Percentiles rank a stretch among this genome's conserved stretches.
These are phyloP conservation scores for Muschampia plurimacula DNA, from an alignment of 2,888 invertebrate species.

Conservation along the genomic window DNA sequence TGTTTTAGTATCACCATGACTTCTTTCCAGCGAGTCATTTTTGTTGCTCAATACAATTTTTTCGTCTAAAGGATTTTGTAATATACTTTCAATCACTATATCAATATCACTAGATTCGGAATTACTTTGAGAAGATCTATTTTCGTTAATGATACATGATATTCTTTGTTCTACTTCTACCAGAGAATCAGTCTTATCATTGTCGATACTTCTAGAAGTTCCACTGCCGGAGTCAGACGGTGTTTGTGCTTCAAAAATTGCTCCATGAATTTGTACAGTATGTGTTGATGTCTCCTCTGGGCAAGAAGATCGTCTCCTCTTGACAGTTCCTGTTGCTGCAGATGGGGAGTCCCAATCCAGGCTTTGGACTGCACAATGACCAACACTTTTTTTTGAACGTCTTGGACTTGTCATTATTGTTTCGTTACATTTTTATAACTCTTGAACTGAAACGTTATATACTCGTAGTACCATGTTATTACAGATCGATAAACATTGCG, in stretches of 20 bases:
- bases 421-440: conserved; percentile 63
- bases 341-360: conserved; percentile 91
- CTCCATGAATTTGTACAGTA: conserved; percentile 57
- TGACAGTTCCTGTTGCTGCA: conserved; percentile 89
- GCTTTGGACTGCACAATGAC: conserved; percentile 69
- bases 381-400: conserved; percentile 76
- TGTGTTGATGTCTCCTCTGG: conserved; percentile 67
- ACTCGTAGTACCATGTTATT: conserved; percentile 7
- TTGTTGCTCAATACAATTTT: conserved; percentile 55
- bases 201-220: conserved; percentile 70
- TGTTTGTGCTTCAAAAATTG: conserved; percentile 72
- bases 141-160: conserved; percentile 79
- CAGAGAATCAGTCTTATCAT: conserved; percentile 71
- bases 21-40: conserved; percentile 61
- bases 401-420: conserved; percentile 82
- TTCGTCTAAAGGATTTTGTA: conserved; percentile 62
- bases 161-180: conserved; percentile 80
- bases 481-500: conserved; percentile 31
- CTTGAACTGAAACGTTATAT: conserved; percentile 44
- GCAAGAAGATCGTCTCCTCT: conserved; percentile 87
- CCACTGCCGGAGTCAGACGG: conserved; percentile 78
- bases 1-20: conserved; percentile 65
- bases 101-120: conserved; percentile 79
- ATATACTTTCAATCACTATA: conserved; percentile 71
- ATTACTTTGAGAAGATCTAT: conserved; percentile 78